Conservation (phyloP, 2,888 invertebrate genomes). For the Lasioglossum marginatum region DNA sequence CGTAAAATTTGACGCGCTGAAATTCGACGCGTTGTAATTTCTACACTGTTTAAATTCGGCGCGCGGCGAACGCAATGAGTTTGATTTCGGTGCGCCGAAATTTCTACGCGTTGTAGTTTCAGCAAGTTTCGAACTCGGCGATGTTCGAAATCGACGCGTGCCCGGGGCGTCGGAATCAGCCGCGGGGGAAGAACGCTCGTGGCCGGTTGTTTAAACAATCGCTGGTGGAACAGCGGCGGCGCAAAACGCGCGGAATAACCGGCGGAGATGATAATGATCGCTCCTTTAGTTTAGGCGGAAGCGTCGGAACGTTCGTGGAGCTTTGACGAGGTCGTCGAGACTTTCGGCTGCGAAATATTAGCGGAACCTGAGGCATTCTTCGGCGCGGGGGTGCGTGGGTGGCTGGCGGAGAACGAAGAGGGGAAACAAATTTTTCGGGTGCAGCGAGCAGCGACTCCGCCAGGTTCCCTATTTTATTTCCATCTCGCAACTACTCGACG, state of each 20-base stretch:
- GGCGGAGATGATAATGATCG: slow-evolving; percentile 50
- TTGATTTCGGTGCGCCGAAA: neutral
- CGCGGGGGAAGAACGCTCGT: neutral
- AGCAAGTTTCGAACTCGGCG: neutral
- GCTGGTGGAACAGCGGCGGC: slow-evolving; percentile 7
- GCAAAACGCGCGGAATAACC: slow-evolving; percentile 6
- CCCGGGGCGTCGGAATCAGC: neutral
- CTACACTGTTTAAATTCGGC: neutral
- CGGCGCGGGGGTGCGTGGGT: neutral
- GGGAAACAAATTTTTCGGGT: slow-evolving; percentile 51
- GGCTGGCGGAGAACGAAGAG: neutral
- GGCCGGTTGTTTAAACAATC: neutral
- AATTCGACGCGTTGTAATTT: neutral
- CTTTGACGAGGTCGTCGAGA: slow-evolving; percentile 27
- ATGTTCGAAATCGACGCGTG: neutral
- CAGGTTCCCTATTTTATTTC: slow-evolving; percentile 61
- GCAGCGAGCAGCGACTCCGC: slow-evolving; percentile 26
- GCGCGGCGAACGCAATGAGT: too few species aligned
- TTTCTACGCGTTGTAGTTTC: neutral
- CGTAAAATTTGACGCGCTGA: neutral
- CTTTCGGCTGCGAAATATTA: slow-evolving; percentile 50
- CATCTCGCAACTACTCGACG: slow-evolving; percentile 63
- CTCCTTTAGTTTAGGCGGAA: slow-evolving; percentile 19
- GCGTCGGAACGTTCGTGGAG: slow-evolving; percentile 41
- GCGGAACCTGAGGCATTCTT: slow-evolving; percentile 47